Conservation (phyloP, 2,113 vertebrate species). For the Plestiodon gilberti region DNA sequence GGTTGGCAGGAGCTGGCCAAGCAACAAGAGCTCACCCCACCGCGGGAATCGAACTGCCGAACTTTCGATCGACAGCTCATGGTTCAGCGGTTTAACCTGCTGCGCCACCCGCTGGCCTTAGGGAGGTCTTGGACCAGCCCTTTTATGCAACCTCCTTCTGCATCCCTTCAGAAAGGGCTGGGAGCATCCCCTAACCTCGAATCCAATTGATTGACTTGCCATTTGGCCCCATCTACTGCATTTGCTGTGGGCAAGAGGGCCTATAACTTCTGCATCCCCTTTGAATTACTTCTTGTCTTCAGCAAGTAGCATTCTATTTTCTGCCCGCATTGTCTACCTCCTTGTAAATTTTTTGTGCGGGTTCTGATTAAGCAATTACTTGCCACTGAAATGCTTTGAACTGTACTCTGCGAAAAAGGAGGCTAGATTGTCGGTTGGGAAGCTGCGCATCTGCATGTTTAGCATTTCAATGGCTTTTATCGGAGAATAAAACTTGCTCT, state of each 20-base stretch:
- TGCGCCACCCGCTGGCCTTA: too few relatives aligned
- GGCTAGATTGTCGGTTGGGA: fast-evolving
- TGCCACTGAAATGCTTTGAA: fast-evolving
- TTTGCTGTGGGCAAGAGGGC: fast-evolving
- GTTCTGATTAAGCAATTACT: fast-evolving
- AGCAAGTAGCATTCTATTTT: neutral
- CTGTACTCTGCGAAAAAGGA: fast-evolving
- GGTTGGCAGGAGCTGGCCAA: too few relatives aligned
- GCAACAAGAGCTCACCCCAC: too few relatives aligned
- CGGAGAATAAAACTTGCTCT: neutral
- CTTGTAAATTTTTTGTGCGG: neutral
- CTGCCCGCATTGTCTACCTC: neutral
- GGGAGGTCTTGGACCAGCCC: too few relatives aligned
- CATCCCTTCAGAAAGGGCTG: neutral
- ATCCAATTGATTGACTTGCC: neutral
- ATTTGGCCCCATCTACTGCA: too few relatives aligned
- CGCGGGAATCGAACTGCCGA: too few relatives aligned
- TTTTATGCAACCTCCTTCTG: too few relatives aligned
- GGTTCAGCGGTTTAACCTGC: too few relatives aligned
- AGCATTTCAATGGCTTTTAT: neutral
- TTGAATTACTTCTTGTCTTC: neutral
- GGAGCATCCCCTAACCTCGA: too few relatives aligned
- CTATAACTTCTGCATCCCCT: fast-evolving
- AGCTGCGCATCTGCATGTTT: fast-evolving
- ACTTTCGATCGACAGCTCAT: too few relatives aligned